These are phyloP conservation scores for Athene noctua DNA, from an alignment of 2,113 vertebrate genomes.

Conservation along the genomic window DNA sequence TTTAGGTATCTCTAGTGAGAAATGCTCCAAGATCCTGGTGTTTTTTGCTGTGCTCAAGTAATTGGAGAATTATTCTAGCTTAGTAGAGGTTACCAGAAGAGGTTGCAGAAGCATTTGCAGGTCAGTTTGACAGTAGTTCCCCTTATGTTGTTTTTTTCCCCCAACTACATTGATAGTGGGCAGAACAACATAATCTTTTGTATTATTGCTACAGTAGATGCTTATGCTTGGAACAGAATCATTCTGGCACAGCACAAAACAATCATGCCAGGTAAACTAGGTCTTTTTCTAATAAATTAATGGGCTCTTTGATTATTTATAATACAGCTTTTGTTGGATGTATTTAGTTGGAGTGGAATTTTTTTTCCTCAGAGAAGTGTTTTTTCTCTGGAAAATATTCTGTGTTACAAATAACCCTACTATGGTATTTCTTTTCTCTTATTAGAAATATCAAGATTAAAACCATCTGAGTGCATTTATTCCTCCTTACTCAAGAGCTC, in stretches of 20 bases:
- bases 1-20: neutral
- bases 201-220: neutral
- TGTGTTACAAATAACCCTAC: neutral
- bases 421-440: neutral
- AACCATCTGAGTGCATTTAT: neutral
- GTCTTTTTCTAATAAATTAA: neutral
- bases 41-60: neutral
- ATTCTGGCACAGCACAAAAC: neutral
- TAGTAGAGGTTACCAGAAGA: neutral
- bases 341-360: neutral
- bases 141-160: neutral
- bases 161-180: accelerated
- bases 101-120: neutral
- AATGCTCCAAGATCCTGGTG: neutral
- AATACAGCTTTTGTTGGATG: neutral
- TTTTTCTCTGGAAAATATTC: neutral
- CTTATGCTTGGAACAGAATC: neutral
- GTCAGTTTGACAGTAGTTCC: neutral
- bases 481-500: neutral
- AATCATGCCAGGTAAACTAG: neutral
- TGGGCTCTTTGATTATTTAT: neutral
- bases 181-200: neutral
- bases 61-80: neutral
- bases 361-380: neutral
- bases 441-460: neutral